These are phyloP conservation scores for Bactericera cockerelli DNA, from an alignment of 1,140 invertebrate species.

Conservation along the genomic window DNA sequence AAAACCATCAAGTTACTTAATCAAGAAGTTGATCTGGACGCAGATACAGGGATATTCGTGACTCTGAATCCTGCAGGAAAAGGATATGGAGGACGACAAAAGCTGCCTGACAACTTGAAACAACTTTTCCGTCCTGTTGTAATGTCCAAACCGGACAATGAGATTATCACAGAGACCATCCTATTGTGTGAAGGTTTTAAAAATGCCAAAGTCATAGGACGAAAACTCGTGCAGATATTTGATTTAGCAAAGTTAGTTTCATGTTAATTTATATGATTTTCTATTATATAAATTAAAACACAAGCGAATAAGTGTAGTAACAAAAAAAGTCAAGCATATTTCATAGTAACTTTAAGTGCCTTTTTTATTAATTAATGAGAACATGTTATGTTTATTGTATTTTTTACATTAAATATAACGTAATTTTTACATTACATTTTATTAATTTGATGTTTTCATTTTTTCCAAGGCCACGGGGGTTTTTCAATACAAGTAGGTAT, in stretches of 20 bases:
- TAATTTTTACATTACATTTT: no score
- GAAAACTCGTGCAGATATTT: conserved; percentile 67
- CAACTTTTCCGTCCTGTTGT: conserved; percentile 82
- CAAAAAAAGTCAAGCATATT: no score
- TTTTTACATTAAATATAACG: no score
- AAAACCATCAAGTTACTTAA: conserved; percentile 2
- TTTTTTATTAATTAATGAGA: no score
- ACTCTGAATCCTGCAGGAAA: conserved; percentile 90
- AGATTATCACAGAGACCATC: conserved; percentile 72
- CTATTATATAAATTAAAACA: neutral
- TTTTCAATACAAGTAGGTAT: no score
- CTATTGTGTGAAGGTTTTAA: conserved; percentile 76
- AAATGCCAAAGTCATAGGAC: conserved; percentile 51
- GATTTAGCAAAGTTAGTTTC: conserved; percentile 42
- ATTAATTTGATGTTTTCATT: no score
- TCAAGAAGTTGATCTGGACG: conserved; percentile 15
- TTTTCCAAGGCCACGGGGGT: no score
- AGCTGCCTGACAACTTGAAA: conserved; percentile 83
- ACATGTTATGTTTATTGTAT: no score
- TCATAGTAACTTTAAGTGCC: no score
- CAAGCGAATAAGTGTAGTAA: neutral
- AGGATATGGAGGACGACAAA: conserved; percentile 86
- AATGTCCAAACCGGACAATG: conserved; percentile 77
- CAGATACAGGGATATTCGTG: conserved; percentile 82
- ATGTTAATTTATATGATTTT: conserved; percentile 13